phyloP scores from a whole-genome alignment of 2,888 invertebrate genomes.

The Kuschelorhynchus macadamiae region DNA sequence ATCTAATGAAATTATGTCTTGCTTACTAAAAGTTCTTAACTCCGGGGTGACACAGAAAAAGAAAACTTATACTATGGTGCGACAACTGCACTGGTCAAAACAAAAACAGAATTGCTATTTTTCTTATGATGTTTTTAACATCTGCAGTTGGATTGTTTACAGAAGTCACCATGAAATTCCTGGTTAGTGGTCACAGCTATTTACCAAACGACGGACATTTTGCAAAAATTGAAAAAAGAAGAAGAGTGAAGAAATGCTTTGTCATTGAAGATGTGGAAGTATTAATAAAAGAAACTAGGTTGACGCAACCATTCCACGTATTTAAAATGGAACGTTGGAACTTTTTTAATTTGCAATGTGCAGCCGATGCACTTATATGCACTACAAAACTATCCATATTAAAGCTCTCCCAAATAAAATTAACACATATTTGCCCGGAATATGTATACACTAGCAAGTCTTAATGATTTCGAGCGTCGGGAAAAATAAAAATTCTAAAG shows the following conservation, averaged over 20 bases:
- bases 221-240: conserved; percentile 27
- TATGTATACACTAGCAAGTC: conserved; percentile 1
- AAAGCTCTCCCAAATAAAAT: background rate
- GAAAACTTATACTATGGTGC: conserved; percentile 15
- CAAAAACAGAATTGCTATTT: conserved; percentile 12
- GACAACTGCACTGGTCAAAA: conserved; percentile 21
- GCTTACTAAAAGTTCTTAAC: conserved; percentile 13
- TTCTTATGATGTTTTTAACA: too few relatives aligned
- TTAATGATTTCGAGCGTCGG: background rate
- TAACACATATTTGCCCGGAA: background rate
- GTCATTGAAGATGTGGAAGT: conserved; percentile 22
- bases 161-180: conserved; percentile 30
- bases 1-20: conserved; percentile 22
- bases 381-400: conserved; percentile 30
- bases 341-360: conserved; percentile 16
- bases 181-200: conserved; percentile 28
- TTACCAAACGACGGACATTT: conserved; percentile 37
- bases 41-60: conserved; percentile 4
- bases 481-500: too few relatives aligned
- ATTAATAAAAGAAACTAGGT: conserved; percentile 27
- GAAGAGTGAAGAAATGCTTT: conserved; percentile 2
- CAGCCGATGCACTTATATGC: conserved; percentile 26
- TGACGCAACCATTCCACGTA: conserved; percentile 26
- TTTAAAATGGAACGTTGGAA: conserved; percentile 25
- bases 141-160: conserved; percentile 28